Percentiles rank a stretch among this genome's conserved stretches.
Conservation (phyloP, 1,140 invertebrate species). For the Papilio glaucus region DNA sequence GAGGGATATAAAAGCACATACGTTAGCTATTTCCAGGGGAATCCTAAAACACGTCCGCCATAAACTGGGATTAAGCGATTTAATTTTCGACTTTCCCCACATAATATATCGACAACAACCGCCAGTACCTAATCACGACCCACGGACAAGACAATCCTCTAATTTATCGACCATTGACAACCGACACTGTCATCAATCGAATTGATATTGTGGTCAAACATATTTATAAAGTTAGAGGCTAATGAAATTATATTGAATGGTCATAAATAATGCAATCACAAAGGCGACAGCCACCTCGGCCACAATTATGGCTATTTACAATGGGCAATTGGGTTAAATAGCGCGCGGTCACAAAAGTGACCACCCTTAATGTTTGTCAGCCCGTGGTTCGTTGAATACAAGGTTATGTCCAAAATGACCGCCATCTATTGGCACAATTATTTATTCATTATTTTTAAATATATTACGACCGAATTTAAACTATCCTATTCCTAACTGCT, state of each 20-base stretch:
- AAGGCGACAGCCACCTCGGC: constrained; percentile 51
- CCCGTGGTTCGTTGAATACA: constrained; percentile 24
- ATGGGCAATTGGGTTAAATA: constrained; percentile 68
- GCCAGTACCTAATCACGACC: constrained; percentile 71
- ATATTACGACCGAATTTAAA: no score
- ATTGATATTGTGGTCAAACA: constrained; percentile 65
- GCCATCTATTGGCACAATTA: constrained; percentile 43
- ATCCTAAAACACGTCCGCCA: constrained; percentile 60
- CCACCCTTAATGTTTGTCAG: constrained; percentile 63
- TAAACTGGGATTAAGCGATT: constrained; percentile 76
- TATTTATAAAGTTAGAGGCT: constrained; percentile 75
- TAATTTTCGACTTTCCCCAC: constrained; percentile 78
- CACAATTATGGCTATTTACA: constrained; percentile 67
- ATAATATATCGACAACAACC: constrained; percentile 60
- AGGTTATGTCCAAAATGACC: background rate
- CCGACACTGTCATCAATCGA: constrained; percentile 69
- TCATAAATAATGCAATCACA: constrained; percentile 70
- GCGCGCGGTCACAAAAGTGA: constrained; percentile 59
- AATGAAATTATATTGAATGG: constrained; percentile 80
- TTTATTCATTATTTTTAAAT: background rate
- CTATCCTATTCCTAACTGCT: no score
- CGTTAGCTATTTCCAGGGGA: constrained; percentile 56
- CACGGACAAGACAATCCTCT: constrained; percentile 78
- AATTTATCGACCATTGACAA: constrained; percentile 79
- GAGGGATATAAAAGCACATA: constrained; percentile 40